Evolutionary conservation across 2,888 invertebrate species (phyloP).

Genomic region (Macroteleia sp.): DNA sequence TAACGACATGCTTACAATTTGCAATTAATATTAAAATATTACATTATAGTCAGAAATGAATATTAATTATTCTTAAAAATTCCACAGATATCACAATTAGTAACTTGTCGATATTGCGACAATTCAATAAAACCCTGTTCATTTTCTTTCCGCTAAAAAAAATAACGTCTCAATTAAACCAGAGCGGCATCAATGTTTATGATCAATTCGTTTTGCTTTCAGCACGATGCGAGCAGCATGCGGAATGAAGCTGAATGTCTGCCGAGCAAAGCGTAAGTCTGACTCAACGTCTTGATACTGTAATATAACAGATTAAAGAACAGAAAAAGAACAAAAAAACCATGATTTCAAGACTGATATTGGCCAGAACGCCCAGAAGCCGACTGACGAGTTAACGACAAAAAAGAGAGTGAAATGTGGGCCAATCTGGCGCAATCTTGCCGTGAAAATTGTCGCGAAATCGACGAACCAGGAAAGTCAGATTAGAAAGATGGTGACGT

Average conservation of each 20-base stretch:
- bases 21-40: no score
- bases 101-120: no score
- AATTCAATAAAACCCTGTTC: no score
- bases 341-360: constrained; percentile 29
- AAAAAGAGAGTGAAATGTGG: neutral
- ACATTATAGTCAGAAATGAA: no score
- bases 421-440: constrained; percentile 5
- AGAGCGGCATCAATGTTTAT: constrained; percentile 20
- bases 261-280: constrained; percentile 5
- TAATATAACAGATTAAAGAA: neutral
- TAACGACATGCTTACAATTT: no score
- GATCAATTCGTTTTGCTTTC: constrained; percentile 27
- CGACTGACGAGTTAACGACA: constrained; percentile 16
- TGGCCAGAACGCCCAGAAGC: neutral
- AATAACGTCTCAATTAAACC: no score
- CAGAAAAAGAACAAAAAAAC: constrained; percentile 4
- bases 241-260: constrained; percentile 32
- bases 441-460: constrained; percentile 1
- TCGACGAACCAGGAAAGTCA: neutral
- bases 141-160: no score
- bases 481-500: constrained; percentile 45
- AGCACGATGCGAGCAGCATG: neutral
- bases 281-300: constrained; percentile 11
- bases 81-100: no score
- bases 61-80: no score